phyloP scores from a whole-genome alignment of 2,113 vertebrate species.

The Lycocorax pyrrhopterus region DNA sequence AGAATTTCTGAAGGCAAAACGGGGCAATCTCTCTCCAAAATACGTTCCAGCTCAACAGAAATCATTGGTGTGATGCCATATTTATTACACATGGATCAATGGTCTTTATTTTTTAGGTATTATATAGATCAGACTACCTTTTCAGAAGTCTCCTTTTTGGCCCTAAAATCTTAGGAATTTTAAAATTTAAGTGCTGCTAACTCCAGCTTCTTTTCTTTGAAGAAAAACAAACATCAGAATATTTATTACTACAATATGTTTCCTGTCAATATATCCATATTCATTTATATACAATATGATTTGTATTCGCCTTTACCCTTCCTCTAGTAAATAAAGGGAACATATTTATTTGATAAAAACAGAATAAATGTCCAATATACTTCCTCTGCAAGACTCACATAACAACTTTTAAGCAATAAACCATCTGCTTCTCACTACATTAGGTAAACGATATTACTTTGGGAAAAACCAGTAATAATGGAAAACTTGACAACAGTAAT shows the following conservation, averaged over 20 bases:
- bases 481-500: conserved; percentile 33
- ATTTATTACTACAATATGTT: background rate
- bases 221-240: background rate
- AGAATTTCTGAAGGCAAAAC: background rate
- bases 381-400: background rate
- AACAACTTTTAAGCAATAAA: background rate
- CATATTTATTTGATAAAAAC: background rate
- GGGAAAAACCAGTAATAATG: background rate
- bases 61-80: background rate
- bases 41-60: background rate
- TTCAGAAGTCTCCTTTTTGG: background rate
- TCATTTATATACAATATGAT: background rate
- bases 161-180: background rate
- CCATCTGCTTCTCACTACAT: conserved; percentile 19
- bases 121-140: background rate
- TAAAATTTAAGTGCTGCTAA: background rate
- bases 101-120: background rate
- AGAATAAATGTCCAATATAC: background rate
- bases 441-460: background rate
- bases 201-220: background rate
- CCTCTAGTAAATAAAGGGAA: background rate
- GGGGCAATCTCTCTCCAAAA: background rate
- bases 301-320: background rate
- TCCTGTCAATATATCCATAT: background rate
- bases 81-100: accelerated